Percentiles rank a stretch among this genome's conserved stretches.
Evolutionary conservation across 2,797 vertebrate genomes (phyloP).

Genomic region (Xenopus petersii): DNA sequence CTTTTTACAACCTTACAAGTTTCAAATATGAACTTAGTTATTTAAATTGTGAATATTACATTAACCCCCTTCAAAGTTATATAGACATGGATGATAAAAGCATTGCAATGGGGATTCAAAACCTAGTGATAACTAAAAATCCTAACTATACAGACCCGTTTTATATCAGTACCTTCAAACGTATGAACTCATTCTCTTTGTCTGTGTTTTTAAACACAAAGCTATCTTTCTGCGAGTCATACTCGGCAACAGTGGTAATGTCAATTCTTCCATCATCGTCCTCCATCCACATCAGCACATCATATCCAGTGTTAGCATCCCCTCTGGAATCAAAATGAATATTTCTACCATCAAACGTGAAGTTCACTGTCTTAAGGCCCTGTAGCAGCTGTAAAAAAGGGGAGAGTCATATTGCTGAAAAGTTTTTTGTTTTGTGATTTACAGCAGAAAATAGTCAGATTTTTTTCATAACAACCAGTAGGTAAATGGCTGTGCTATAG

Average conservation of each 20-base stretch:
- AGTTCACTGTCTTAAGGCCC: slow-evolving; percentile 61
- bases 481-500: too few relatives aligned
- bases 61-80: too few relatives aligned
- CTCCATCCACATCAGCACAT: slow-evolving; percentile 76
- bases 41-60: too few relatives aligned
- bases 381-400: slow-evolving; percentile 66
- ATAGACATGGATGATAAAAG: too few relatives aligned
- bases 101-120: too few relatives aligned
- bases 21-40: too few relatives aligned
- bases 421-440: too few relatives aligned
- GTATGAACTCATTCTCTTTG: slow-evolving; percentile 57
- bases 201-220: slow-evolving; percentile 63
- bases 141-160: not conserved
- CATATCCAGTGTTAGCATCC: slow-evolving; percentile 77
- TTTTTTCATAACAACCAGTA: too few relatives aligned
- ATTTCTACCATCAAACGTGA: slow-evolving; percentile 57
- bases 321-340: slow-evolving; percentile 73
- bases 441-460: too few relatives aligned
- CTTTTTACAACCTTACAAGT: too few relatives aligned
- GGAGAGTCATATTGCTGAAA: not conserved
- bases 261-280: slow-evolving; percentile 52
- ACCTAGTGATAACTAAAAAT: not conserved
- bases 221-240: slow-evolving; percentile 61
- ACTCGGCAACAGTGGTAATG: slow-evolving; percentile 70
- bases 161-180: slow-evolving; percentile 66